A percentile compares a stretch with the other conserved stretches of the same genome.
These are phyloP conservation scores for Spialia ferax DNA, from an alignment of 2,888 invertebrate genomes.

Conservation along the genomic window DNA sequence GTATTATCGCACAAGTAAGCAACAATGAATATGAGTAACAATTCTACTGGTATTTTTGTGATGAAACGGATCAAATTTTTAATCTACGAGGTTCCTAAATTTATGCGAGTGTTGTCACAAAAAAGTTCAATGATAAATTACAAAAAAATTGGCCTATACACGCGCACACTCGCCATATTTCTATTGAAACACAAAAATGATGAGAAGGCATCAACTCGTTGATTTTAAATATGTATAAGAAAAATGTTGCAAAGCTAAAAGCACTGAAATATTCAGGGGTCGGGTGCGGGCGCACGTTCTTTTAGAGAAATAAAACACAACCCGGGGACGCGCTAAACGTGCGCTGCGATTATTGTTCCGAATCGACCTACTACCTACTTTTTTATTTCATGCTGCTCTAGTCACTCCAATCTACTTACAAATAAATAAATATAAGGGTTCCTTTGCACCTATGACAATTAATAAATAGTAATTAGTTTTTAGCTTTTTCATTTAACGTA, in stretches of 20 bases:
- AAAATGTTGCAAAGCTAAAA: conserved; percentile 31
- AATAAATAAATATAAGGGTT: too few relatives aligned
- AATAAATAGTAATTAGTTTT: too few relatives aligned
- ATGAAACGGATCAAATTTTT: neutral
- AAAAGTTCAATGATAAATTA: neutral
- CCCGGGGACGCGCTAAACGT: neutral
- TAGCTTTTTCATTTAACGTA: too few relatives aligned
- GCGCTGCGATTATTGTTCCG: conserved; percentile 9
- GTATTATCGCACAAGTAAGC: neutral
- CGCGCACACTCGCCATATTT: conserved; percentile 4
- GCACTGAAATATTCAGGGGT: conserved; percentile 29
- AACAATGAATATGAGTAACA: neutral
- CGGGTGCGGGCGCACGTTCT: conserved; percentile 16
- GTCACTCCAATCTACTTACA: too few relatives aligned
- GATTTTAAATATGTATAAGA: conserved; percentile 30
- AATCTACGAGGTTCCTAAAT: neutral
- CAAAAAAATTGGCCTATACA: neutral
- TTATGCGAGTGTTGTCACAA: neutral
- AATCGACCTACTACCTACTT: conserved; percentile 1
- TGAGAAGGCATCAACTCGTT: conserved; percentile 7
- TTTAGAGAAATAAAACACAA: conserved; percentile 18
- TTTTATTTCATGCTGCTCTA: neutral
- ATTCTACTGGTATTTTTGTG: neutral
- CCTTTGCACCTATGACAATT: too few relatives aligned
- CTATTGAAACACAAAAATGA: conserved; percentile 5